Conservation (phyloP, 2,113 vertebrate genomes). For the Melanerpes formicivorus region DNA sequence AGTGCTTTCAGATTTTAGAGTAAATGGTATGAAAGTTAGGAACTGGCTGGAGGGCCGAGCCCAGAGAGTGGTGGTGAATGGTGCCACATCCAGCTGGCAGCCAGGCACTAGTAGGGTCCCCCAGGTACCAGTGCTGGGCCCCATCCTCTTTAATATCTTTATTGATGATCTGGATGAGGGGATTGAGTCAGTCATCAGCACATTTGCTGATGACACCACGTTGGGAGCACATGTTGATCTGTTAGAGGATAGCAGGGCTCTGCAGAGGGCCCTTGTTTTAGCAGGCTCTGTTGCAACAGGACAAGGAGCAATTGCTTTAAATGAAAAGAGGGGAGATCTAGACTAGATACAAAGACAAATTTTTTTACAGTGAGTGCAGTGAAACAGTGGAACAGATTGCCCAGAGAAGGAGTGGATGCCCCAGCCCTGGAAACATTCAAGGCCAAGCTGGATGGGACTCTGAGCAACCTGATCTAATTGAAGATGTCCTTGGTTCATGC, state of each 20-base stretch:
- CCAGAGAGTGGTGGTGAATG: no score
- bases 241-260: no score
- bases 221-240: no score
- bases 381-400: not conserved
- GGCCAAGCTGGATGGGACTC: not conserved
- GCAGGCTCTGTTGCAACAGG: not conserved
- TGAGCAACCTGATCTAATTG: not conserved
- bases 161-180: no score
- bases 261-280: not conserved
- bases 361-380: not conserved
- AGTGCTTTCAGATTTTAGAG: constrained; percentile 7
- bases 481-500: not conserved
- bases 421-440: not conserved
- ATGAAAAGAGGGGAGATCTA: not conserved
- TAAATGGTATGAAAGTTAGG: not conserved
- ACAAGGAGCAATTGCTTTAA: not conserved
- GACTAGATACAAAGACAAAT: not conserved
- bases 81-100: no score
- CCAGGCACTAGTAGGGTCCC: no score
- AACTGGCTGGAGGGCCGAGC: no score
- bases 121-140: no score
- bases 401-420: no score
- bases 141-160: no score
- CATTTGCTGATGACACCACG: no score
- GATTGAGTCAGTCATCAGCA: no score